Evolutionary conservation across 2,797 vertebrate species (phyloP), one percentile per base, ranked within the genome.

Genomic region (Fundulus diaphanus): DNA sequence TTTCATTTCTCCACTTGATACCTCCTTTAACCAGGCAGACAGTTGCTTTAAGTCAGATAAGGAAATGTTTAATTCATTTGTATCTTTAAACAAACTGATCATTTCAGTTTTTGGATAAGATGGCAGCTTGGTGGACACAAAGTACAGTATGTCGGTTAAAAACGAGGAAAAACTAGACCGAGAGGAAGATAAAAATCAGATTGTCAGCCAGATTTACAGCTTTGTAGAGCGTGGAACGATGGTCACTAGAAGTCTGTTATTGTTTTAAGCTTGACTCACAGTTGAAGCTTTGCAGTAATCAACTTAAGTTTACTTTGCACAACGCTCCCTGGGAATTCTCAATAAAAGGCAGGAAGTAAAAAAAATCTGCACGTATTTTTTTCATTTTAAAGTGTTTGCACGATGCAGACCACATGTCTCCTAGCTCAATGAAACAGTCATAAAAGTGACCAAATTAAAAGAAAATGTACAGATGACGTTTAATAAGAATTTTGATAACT

Each of bases 11-110:
- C 9, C 65, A 68, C 74, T 54, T 5, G 0, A 35, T 57, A 40
- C 77, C 74, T 85, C 77, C 75, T 80, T 77, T 83, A n/a, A 82
- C 1, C 82, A 46, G 49, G 18, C 27, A 7, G 76, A 70, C 72
- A 59, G 82, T 79, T 31, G 61, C 68, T 72, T 59, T n/a, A 74
- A 49, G 27, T 73, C 27, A 22, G 69, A 20, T 20, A 59, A 3
- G 57, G 13, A 4, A 40, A 65, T 13, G 40, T 40, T n/a, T 40
- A 2, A n/a, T 22, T 40, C 12, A 24, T 12, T 24, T 33, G 61
- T 9, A 49, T 49, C 5, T 49, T 49, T 49, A 49, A 49, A 49
- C 16, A 5, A 6, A 20, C 16, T 22, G 48, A 49, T 49, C 18
- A 6, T 18, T 49, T 5, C 48, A 49, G 16, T 49, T 49, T 49